A percentile compares a stretch with the other conserved stretches of the same genome.
Conservation (phyloP, 2,797 vertebrate species). For the Aselliscus stoliczkanus region DNA sequence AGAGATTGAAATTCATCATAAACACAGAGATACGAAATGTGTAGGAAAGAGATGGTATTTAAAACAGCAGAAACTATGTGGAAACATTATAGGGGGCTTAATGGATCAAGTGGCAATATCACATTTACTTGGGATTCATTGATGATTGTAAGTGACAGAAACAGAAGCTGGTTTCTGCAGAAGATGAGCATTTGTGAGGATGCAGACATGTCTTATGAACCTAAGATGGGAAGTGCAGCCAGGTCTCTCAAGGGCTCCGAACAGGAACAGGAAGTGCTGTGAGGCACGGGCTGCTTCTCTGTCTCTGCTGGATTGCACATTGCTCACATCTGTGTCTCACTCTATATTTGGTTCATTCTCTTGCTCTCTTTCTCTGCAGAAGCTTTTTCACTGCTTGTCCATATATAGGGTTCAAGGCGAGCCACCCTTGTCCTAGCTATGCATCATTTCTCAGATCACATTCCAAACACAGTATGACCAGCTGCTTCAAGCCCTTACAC, state of each 20-base stretch:
- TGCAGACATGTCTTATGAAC: background rate
- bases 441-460: background rate
- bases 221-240: background rate
- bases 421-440: background rate
- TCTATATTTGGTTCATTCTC: background rate
- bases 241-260: background rate
- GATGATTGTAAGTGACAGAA: background rate
- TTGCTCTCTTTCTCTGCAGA: background rate
- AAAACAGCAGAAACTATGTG: background rate
- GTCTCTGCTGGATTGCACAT: background rate
- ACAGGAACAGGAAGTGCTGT: background rate
- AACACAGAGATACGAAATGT: background rate
- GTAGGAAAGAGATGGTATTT: background rate
- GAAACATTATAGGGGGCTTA: background rate
- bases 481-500: background rate
- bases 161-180: background rate
- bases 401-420: background rate
- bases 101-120: background rate
- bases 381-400: background rate
- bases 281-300: background rate
- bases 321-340: background rate
- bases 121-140: background rate
- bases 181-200: background rate
- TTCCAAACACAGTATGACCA: background rate
- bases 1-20: background rate